phyloP scores from a whole-genome alignment of 2,888 invertebrate genomes.

The Drosophila hamatofila region DNA sequence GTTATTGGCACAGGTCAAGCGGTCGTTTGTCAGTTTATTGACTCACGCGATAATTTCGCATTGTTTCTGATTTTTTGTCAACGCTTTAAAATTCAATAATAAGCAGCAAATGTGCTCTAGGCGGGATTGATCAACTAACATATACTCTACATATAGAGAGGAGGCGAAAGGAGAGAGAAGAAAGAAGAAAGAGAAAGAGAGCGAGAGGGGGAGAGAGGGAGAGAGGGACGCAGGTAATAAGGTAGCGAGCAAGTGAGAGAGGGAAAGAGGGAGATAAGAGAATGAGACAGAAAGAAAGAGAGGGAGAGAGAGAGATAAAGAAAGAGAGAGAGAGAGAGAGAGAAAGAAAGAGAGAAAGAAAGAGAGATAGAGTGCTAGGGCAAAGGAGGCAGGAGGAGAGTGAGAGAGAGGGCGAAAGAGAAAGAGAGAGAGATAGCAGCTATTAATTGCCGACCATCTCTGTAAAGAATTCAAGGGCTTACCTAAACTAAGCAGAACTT shows the following conservation, averaged over 20 bases:
- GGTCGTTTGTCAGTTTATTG: slow-evolving; percentile 65
- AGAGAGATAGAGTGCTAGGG: no score
- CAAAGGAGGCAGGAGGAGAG: no score
- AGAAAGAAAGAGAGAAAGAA: no score
- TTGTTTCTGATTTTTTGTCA: slow-evolving; percentile 14
- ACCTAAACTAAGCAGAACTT: no score
- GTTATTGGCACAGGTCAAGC: slow-evolving; percentile 43
- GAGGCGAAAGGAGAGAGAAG: background rate
- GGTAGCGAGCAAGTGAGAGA: no score
- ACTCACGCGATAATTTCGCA: slow-evolving; percentile 64
- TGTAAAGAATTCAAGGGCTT: no score
- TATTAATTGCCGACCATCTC: no score
- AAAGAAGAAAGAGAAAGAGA: background rate
- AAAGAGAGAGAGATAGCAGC: no score
- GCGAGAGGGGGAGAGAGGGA: background rate
- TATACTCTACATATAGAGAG: background rate
- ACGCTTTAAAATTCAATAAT: slow-evolving; percentile 5
- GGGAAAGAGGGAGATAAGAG: background rate
- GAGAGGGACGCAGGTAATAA: background rate
- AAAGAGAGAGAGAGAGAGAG: no score
- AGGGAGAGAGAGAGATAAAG: background rate
- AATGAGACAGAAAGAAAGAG: no score
- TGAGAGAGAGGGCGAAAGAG: no score
- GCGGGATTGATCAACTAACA: background rate
- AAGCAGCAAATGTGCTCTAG: background rate